Conservation (phyloP, 2,888 invertebrate genomes). For the Sarcophaga variegata region DNA sequence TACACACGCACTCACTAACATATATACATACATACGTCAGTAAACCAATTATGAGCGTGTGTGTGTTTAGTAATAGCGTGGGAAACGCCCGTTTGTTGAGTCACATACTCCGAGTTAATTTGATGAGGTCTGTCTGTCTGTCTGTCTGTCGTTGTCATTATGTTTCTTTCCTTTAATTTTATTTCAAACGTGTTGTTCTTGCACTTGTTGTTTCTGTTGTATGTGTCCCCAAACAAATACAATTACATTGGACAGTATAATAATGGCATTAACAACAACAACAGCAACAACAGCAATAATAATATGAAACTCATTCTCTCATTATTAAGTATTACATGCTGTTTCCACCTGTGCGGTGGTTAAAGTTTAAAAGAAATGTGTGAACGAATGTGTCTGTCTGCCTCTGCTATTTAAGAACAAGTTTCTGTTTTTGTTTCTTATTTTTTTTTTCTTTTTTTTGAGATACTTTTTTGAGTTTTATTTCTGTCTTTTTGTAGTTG, state of each 20-base stretch:
- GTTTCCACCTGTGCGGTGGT: slow-evolving; percentile 62
- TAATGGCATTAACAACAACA: background rate
- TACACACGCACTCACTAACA: slow-evolving; percentile 4
- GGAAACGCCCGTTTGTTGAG: slow-evolving; percentile 72
- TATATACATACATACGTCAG: background rate
- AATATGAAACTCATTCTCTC: slow-evolving; percentile 9
- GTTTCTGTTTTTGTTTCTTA: slow-evolving; percentile 10
- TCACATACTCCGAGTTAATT: slow-evolving; percentile 68
- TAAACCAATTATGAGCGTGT: background rate
- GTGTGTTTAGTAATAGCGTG: slow-evolving; percentile 65
- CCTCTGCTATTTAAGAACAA: slow-evolving; percentile 15
- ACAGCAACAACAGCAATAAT: background rate
- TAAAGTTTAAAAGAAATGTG: slow-evolving; percentile 43
- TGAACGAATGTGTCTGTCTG: background rate
- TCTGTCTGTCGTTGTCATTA: background rate
- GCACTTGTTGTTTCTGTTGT: background rate
- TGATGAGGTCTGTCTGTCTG: slow-evolving; percentile 47
- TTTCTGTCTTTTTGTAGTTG: background rate
- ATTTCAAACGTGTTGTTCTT: background rate
- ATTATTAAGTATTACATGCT: slow-evolving; percentile 37
- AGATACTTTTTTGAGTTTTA: background rate
- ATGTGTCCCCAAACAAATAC: slow-evolving; percentile 27
- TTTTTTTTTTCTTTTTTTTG: slow-evolving; percentile 5
- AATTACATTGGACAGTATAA: slow-evolving; percentile 2
- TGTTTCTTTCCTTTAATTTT: slow-evolving; percentile 4